Percentiles rank a stretch among this genome's conserved stretches.
phyloP scores from a whole-genome alignment of 2,797 vertebrate genomes.

The Falco columbarius region DNA sequence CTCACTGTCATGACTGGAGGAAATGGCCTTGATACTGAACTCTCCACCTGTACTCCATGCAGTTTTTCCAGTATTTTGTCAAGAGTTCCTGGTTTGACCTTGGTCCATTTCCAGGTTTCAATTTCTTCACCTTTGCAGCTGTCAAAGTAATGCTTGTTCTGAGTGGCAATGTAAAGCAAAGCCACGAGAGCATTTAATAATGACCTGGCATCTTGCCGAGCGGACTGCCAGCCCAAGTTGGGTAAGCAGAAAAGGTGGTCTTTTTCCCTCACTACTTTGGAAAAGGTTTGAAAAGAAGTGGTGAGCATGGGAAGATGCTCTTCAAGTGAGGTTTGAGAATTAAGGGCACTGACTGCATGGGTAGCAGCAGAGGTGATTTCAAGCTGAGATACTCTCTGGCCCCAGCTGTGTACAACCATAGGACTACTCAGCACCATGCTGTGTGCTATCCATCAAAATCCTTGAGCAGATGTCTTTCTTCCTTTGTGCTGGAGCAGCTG shows the following conservation, averaged over 20 bases:
- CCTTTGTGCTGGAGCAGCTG: not conserved
- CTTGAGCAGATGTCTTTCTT: not conserved
- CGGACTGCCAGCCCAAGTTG: too few species aligned
- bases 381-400: not conserved
- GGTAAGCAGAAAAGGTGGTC: not conserved
- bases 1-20: not conserved
- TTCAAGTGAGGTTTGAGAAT: not conserved
- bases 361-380: not conserved
- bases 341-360: fast-evolving
- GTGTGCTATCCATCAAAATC: not conserved
- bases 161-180: not conserved
- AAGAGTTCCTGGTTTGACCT: not conserved
- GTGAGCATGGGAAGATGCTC: not conserved
- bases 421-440: not conserved
- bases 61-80: not conserved
- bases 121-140: not conserved
- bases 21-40: not conserved
- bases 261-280: not conserved
- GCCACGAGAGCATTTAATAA: not conserved
- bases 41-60: not conserved
- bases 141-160: not conserved
- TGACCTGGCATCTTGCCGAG: not conserved
- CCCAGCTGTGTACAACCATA: not conserved
- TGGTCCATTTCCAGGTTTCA: not conserved
- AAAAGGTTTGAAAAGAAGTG: not conserved